Conservation (phyloP, 1,140 invertebrate species). For the Helicoverpa armigera region DNA sequence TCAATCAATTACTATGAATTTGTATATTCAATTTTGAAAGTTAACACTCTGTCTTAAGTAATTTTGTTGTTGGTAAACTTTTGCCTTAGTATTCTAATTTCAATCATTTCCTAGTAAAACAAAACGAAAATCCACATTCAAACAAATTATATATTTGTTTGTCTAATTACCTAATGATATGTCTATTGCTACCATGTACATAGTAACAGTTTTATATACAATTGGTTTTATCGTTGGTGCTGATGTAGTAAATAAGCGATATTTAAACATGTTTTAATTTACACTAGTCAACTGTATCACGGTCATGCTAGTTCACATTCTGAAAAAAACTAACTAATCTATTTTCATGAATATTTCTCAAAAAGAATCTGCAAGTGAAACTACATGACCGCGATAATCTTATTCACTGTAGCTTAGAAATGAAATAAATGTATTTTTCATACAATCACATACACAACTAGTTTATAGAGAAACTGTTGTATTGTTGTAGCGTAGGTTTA, state of each 20-base stretch:
- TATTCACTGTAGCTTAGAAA: constrained; percentile 26
- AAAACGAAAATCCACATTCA: too few species aligned
- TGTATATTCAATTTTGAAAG: too few species aligned
- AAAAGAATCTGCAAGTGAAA: neutral
- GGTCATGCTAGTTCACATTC: constrained; percentile 1
- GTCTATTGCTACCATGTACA: constrained; percentile 18
- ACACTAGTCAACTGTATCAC: constrained; percentile 47
- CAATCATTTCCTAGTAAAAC: too few species aligned
- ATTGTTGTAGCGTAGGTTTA: constrained; percentile 37
- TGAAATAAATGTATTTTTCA: constrained; percentile 48
- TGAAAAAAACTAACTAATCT: neutral
- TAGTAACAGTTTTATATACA: neutral
- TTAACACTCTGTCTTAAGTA: too few species aligned
- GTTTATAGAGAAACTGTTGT: constrained; percentile 35
- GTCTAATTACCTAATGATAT: too few species aligned
- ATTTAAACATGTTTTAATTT: constrained; percentile 42
- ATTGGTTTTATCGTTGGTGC: constrained; percentile 42
- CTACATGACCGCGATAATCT: constrained; percentile 21
- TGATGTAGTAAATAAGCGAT: constrained; percentile 46
- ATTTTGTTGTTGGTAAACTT: too few species aligned
- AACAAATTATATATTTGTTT: too few species aligned
- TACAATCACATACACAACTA: constrained; percentile 47
- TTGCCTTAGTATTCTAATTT: neutral
- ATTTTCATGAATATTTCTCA: too few species aligned
- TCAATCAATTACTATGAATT: too few species aligned